These are phyloP conservation scores for Crenuchus spilurus DNA, from an alignment of 2,797 vertebrate genomes.

Conservation along the genomic window DNA sequence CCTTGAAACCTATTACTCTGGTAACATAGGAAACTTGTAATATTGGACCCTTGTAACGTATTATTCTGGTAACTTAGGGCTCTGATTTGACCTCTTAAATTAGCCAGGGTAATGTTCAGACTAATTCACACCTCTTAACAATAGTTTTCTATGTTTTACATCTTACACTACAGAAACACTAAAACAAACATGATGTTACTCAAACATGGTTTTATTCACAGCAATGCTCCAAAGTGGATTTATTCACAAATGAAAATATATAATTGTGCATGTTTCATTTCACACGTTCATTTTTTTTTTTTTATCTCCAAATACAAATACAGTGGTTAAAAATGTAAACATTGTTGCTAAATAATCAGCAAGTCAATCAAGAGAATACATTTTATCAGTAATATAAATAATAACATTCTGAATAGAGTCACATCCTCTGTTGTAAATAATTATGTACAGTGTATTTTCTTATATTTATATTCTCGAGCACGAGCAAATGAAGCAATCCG, in stretches of 20 bases:
- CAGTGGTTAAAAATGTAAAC: constrained; percentile 66
- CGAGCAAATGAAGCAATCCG: constrained; percentile 13
- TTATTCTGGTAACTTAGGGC: no score
- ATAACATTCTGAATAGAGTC: constrained; percentile 27
- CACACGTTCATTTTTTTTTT: constrained; percentile 35
- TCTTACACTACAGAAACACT: neutral
- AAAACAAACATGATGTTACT: constrained; percentile 24
- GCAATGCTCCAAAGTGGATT: constrained; percentile 57
- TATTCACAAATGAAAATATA: constrained; percentile 61
- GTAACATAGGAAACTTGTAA: no score
- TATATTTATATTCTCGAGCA: neutral
- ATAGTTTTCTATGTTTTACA: neutral
- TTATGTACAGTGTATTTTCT: neutral
- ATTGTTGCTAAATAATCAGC: constrained; percentile 45
- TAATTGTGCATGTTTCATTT: constrained; percentile 55
- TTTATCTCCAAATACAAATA: constrained; percentile 58
- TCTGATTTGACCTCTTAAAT: no score
- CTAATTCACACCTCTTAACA: no score
- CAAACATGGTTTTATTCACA: constrained; percentile 69
- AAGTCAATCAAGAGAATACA: constrained; percentile 24
- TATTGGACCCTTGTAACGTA: no score
- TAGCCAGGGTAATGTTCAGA: neutral
- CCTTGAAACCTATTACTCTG: no score
- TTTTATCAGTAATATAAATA: constrained; percentile 45
- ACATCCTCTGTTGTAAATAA: constrained; percentile 25